Conservation (phyloP, 2,888 invertebrate species). For the Parnassius smintheus region DNA sequence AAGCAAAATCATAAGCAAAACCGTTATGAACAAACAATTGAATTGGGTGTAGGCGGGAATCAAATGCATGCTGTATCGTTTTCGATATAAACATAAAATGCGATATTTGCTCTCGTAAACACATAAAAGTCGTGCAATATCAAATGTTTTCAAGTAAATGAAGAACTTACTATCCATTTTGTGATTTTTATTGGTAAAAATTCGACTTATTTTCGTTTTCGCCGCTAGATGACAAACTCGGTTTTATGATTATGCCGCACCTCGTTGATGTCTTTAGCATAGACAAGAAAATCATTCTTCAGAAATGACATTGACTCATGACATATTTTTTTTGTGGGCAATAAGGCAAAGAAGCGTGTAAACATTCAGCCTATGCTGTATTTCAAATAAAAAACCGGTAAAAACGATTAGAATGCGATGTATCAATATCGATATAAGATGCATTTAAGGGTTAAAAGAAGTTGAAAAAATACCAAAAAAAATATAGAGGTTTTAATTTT, state of each 20-base stretch:
- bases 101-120: too few relatives aligned
- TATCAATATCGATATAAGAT: background rate
- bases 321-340: slow-evolving; percentile 1
- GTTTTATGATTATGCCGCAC: too few relatives aligned
- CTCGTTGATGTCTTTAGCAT: too few relatives aligned
- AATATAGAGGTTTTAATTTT: too few relatives aligned
- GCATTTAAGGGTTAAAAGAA: background rate
- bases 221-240: too few relatives aligned
- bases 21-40: slow-evolving; percentile 12
- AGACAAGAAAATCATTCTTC: too few relatives aligned
- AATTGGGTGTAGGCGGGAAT: slow-evolving; percentile 5
- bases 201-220: too few relatives aligned
- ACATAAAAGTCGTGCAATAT: too few relatives aligned
- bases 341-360: background rate
- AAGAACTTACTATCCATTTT: too few relatives aligned
- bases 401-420: background rate
- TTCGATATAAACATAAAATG: background rate
- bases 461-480: too few relatives aligned
- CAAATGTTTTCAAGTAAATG: too few relatives aligned
- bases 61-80: background rate
- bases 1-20: slow-evolving; percentile 4
- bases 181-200: too few relatives aligned
- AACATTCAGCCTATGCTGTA: slow-evolving; percentile 1
- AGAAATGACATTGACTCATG: background rate
- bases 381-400: background rate